Conservation (phyloP, 2,888 invertebrate genomes). For the Melipona beecheii region DNA sequence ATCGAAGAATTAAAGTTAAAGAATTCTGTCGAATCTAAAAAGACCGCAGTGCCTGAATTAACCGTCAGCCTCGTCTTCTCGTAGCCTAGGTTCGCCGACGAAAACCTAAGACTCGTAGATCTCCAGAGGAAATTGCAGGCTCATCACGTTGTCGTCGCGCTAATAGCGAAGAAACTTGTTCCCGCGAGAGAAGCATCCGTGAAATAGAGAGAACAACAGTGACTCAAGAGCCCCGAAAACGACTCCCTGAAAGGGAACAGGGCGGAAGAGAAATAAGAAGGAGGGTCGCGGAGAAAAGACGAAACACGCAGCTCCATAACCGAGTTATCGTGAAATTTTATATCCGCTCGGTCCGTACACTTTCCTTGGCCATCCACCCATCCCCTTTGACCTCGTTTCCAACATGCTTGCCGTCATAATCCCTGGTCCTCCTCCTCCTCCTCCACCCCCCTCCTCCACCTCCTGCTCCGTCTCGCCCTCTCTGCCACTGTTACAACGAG, state of each 20-base stretch:
- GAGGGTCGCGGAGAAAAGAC: slow-evolving; percentile 51
- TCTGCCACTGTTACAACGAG: slow-evolving; percentile 29
- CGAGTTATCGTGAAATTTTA: slow-evolving; percentile 71
- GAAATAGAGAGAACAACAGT: background rate
- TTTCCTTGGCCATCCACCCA: slow-evolving; percentile 59
- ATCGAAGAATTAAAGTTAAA: background rate
- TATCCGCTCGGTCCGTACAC: slow-evolving; percentile 62
- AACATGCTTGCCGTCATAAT: slow-evolving; percentile 67
- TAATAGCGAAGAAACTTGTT: slow-evolving; percentile 20
- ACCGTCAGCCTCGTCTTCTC: background rate
- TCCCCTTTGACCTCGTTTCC: slow-evolving; percentile 69
- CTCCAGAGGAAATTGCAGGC: background rate
- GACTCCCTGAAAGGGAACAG: background rate
- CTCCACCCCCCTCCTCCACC: too few relatives aligned
- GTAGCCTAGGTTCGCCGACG: background rate
- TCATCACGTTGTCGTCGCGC: background rate
- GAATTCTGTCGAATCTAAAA: background rate
- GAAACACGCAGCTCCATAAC: slow-evolving; percentile 67
- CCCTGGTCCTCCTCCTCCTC: slow-evolving; percentile 31
- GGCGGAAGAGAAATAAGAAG: slow-evolving; percentile 10
- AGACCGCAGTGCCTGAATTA: background rate
- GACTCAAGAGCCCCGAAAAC: background rate
- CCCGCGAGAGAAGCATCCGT: background rate
- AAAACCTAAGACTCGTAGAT: background rate
- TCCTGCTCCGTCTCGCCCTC: slow-evolving; percentile 4